phyloP scores from a whole-genome alignment of 2,113 vertebrate genomes.

The Hirundichthys speculiger region DNA sequence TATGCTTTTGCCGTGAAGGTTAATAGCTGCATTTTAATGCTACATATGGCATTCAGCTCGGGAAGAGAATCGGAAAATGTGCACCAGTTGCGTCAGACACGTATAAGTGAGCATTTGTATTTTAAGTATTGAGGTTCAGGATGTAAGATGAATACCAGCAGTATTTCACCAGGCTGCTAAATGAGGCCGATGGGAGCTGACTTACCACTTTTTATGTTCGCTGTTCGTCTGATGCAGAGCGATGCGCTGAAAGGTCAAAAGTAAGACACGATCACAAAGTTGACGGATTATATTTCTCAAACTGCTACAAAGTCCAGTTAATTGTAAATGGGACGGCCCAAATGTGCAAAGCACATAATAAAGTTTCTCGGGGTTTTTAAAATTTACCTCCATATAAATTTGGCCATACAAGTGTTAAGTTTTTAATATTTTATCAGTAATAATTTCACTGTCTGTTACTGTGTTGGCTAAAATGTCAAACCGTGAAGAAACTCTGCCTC shows the following conservation, averaged over 20 bases:
- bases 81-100: slow-evolving; percentile 5
- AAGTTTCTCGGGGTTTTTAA: slow-evolving; percentile 21
- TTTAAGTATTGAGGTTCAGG: slow-evolving; percentile 5
- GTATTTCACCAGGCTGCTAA: slow-evolving; percentile 36
- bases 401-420: slow-evolving; percentile 29
- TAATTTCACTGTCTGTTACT: slow-evolving; percentile 2
- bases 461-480: slow-evolving; percentile 10
- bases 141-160: slow-evolving; percentile 36
- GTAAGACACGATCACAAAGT: slow-evolving; percentile 43
- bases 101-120: slow-evolving; percentile 14
- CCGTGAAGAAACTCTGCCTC: slow-evolving; percentile 23
- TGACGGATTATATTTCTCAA: slow-evolving; percentile 36
- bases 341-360: slow-evolving; percentile 11
- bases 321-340: slow-evolving; percentile 33
- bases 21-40: slow-evolving; percentile 11
- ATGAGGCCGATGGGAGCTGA: slow-evolving; percentile 42
- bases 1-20: slow-evolving; percentile 12
- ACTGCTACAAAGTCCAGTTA: slow-evolving; percentile 24
- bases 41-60: not conserved
- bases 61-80: slow-evolving; percentile 6
- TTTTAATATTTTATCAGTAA: slow-evolving; percentile 41
- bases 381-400: not conserved
- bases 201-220: slow-evolving; percentile 36
- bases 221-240: slow-evolving; percentile 24
- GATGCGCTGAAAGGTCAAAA: slow-evolving; percentile 59